Conservation (phyloP, 2,797 vertebrate genomes). For the Arrhamphus sclerolepis region DNA sequence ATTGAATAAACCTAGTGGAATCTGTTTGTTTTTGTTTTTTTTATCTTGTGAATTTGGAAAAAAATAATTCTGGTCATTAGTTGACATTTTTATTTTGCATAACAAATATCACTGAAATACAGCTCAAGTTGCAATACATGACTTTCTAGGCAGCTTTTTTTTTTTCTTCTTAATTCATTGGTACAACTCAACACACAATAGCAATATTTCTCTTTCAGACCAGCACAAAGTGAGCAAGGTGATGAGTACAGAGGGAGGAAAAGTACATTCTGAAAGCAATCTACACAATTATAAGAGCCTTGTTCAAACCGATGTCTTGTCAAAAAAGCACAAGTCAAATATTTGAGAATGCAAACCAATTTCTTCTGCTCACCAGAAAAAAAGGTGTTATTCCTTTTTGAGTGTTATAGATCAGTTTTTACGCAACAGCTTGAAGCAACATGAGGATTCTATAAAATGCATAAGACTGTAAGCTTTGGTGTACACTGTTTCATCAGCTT, state of each 20-base stretch:
- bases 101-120: slow-evolving; percentile 79
- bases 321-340: slow-evolving; percentile 76
- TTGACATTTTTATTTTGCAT: slow-evolving; percentile 86
- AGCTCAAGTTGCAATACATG: slow-evolving; percentile 75
- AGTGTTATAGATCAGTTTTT: slow-evolving; percentile 18
- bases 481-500: slow-evolving; percentile 74
- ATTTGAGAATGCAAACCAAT: slow-evolving; percentile 65
- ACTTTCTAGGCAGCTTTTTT: slow-evolving; percentile 77
- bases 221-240: slow-evolving; percentile 63
- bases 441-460: slow-evolving; percentile 77
- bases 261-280: slow-evolving; percentile 79
- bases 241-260: slow-evolving; percentile 49
- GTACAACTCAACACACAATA: slow-evolving; percentile 69
- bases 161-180: slow-evolving; percentile 66
- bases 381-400: slow-evolving; percentile 67
- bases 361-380: slow-evolving; percentile 83
- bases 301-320: slow-evolving; percentile 68
- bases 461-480: slow-evolving; percentile 90
- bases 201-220: slow-evolving; percentile 25
- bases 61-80: slow-evolving; percentile 34
- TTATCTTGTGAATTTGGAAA: slow-evolving; percentile 25
- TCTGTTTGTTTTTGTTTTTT: neutral
- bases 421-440: slow-evolving; percentile 73
- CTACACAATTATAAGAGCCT: slow-evolving; percentile 75
- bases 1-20: neutral